These are phyloP conservation scores for Chirona hameri DNA, from an alignment of 2,888 invertebrate species.

Conservation along the genomic window DNA sequence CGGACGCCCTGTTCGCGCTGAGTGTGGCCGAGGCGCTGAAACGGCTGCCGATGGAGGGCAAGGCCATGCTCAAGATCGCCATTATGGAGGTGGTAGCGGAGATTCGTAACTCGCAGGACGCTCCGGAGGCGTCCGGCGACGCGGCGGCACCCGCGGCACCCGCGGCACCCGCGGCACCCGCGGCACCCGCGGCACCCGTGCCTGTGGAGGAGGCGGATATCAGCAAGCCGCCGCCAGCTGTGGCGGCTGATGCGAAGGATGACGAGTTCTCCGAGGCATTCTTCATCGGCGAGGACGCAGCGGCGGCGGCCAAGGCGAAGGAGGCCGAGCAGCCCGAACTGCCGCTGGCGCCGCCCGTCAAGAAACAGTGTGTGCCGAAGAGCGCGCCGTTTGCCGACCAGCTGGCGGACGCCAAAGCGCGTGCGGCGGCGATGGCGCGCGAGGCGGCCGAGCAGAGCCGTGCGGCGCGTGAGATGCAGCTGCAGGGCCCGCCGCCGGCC, in stretches of 20 bases:
- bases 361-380: conserved; percentile 1
- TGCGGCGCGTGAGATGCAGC: neutral
- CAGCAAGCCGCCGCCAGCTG: neutral
- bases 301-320: neutral
- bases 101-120: neutral
- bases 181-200: neutral
- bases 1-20: conserved; percentile 2
- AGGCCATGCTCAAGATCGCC: neutral
- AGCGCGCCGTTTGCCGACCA: neutral
- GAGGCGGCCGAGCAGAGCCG: neutral
- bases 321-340: neutral
- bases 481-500: neutral
- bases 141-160: neutral
- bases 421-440: conserved; percentile 10
- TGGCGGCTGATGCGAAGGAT: neutral
- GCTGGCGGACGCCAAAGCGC: neutral
- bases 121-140: neutral
- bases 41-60: neutral
- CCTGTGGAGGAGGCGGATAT: neutral
- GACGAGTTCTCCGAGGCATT: neutral
- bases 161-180: neutral
- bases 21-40: conserved; percentile 13
- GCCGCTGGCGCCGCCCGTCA: conserved; percentile 10
- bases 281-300: neutral
- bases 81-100: conserved; percentile 4